Base-by-base conservation (phyloP, 2,797 vertebrate species). In the Xenops minutus region DNA sequence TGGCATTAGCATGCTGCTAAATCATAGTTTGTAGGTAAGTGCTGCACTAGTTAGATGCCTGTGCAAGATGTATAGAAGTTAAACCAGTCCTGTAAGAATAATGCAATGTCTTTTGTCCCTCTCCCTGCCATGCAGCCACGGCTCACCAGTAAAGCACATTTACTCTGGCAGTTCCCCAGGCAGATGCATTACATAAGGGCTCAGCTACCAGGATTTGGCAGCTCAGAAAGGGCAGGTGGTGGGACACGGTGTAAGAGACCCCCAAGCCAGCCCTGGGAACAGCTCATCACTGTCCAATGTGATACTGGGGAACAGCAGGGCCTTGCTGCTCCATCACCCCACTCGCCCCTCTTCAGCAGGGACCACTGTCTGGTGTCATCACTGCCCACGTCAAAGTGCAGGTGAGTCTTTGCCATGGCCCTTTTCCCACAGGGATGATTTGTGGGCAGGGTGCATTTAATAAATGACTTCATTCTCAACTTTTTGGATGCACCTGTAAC, bases 341-440 rank as follows among this genome's bases (percentile, higher is more conserved):
- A 19, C 0, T 0, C 1, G 12, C 30, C 43, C 71, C 74, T 29
- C 63, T 39, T 18, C 52, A 62, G 36, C 34, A 10, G 54, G 6
- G 32, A n/a, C 39, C 3, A 0, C n/a, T 21, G n/a, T 3, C 61
- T 21, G 13, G 30, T 3, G 30, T 26, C 44, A 13, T 17, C 29
- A 1, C 24, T 32, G 44, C 43, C 41, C 14, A 1, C 0, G 0
- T 12, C 15, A 14, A 61, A 63, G 87, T 3, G 30, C 51, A n/a
- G 63, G 20, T 7, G 7, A 36, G 8, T 4, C 12, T 79, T 41
- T 64, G 37, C 74, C 44, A 14, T 1, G 8, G 22, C 30, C 12
- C 22, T 61, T 46, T 55, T 71, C 72, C 26, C 20, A 20, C 30
- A 41, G 15, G 9, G 19, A 30, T 26, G 14, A 11, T 22, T 52